Evolutionary conservation across 2,797 vertebrate genomes (phyloP).

Genomic region (Meda fulgida): DNA sequence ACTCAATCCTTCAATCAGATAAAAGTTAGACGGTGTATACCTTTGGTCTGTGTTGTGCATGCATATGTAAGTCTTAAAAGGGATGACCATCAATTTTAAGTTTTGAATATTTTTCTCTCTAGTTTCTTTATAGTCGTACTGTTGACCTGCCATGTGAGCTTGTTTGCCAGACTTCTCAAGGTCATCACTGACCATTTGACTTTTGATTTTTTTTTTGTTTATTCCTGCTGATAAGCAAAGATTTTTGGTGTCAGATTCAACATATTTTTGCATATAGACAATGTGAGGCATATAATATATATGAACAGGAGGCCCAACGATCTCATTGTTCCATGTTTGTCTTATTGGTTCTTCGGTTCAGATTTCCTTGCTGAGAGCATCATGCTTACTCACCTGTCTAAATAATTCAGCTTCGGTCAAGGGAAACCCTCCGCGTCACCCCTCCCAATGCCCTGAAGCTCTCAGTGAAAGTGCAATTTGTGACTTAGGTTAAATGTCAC

Average conservation of each 20-base stretch:
- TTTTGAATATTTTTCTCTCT: not conserved
- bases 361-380: constrained; percentile 49
- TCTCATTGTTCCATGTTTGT: constrained; percentile 28
- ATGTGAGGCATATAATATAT: not conserved
- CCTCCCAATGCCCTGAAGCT: constrained; percentile 36
- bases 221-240: not conserved
- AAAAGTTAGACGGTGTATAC: constrained; percentile 26
- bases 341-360: constrained; percentile 45
- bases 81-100: not conserved
- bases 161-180: not conserved
- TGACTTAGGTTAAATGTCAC: constrained; percentile 49
- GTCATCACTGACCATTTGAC: not conserved
- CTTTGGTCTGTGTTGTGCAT: constrained; percentile 4
- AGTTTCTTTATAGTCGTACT: not conserved
- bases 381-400: constrained; percentile 57
- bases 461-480: constrained; percentile 55
- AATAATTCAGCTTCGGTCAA: constrained; percentile 74
- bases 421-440: constrained; percentile 66
- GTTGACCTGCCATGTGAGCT: not conserved
- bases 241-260: not conserved
- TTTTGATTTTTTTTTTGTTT: not conserved
- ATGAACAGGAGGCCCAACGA: not conserved
- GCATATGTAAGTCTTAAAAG: constrained; percentile 9
- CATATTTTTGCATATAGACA: not conserved
- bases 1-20: constrained; percentile 43